These are phyloP conservation scores for Morus bassanus DNA, from an alignment of 2,797 vertebrate species.

Conservation along the genomic window DNA sequence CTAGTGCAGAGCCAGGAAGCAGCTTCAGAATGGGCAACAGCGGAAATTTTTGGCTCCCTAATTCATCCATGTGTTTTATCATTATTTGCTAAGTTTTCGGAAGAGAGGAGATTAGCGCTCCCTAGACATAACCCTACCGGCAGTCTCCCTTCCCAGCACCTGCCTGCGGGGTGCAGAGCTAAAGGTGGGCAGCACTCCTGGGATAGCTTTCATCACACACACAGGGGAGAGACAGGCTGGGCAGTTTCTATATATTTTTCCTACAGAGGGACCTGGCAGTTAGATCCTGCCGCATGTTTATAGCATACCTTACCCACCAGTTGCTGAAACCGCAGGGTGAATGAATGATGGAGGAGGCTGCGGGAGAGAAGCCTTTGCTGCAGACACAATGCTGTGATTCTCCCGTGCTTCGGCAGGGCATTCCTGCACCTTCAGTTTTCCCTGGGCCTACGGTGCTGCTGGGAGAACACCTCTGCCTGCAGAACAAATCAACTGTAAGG, in stretches of 20 bases:
- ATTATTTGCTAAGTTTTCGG: neutral
- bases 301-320: neutral
- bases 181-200: fast-evolving
- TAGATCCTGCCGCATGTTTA: neutral
- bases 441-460: neutral
- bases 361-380: neutral
- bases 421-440: neutral
- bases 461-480: neutral
- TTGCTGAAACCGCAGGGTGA: neutral
- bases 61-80: neutral
- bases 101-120: neutral
- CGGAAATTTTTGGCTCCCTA: neutral
- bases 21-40: neutral
- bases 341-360: fast-evolving
- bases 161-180: neutral
- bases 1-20: neutral
- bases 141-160: neutral
- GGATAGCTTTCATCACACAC: fast-evolving
- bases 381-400: neutral
- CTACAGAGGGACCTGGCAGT: neutral
- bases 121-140: neutral
- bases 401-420: fast-evolving
- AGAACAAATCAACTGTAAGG: neutral
- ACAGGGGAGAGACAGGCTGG: neutral
- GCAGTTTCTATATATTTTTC: fast-evolving